These are phyloP conservation scores for Melanogrammus aeglefinus DNA, from an alignment of 2,797 vertebrate species.

Conservation along the genomic window DNA sequence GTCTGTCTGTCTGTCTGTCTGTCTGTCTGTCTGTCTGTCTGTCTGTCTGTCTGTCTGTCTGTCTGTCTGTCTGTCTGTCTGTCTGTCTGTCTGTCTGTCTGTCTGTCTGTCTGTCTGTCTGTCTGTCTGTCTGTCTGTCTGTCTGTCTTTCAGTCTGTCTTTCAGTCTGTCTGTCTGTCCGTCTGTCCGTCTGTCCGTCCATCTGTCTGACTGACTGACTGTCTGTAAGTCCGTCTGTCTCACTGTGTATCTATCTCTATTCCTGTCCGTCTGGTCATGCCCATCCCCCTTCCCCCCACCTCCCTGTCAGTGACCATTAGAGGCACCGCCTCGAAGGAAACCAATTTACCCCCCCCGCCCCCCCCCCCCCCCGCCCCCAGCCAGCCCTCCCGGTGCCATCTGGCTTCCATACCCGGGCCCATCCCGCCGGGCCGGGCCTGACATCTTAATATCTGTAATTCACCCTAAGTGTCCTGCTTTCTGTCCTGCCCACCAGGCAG, in stretches of 20 bases:
- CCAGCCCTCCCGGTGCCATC: slow-evolving; percentile 72
- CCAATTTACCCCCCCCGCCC: slow-evolving; percentile 63
- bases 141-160: slow-evolving; percentile 54
- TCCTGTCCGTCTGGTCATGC: slow-evolving; percentile 20
- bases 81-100: too few relatives aligned
- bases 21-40: too few relatives aligned
- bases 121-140: slow-evolving; percentile 40
- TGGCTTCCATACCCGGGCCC: slow-evolving; percentile 77
- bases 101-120: slow-evolving; percentile 21
- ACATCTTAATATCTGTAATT: slow-evolving; percentile 82
- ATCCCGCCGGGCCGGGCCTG: slow-evolving; percentile 67
- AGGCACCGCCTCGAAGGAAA: slow-evolving; percentile 51
- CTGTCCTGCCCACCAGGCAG: slow-evolving; percentile 65
- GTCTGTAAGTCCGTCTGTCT: not conserved
- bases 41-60: too few relatives aligned
- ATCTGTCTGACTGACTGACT: slow-evolving; percentile 26
- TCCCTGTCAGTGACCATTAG: slow-evolving; percentile 64
- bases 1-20: slow-evolving; percentile 12
- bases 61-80: too few relatives aligned
- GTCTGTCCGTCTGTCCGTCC: slow-evolving; percentile 15
- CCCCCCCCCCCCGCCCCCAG: slow-evolving; percentile 47
- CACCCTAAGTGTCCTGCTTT: slow-evolving; percentile 75
- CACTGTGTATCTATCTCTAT: not conserved
- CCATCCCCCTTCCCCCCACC: slow-evolving; percentile 42
- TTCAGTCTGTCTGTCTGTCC: slow-evolving; percentile 42